Evolutionary conservation across 2,113 vertebrate genomes (phyloP).

Genomic region (Pseudonaja textilis): DNA sequence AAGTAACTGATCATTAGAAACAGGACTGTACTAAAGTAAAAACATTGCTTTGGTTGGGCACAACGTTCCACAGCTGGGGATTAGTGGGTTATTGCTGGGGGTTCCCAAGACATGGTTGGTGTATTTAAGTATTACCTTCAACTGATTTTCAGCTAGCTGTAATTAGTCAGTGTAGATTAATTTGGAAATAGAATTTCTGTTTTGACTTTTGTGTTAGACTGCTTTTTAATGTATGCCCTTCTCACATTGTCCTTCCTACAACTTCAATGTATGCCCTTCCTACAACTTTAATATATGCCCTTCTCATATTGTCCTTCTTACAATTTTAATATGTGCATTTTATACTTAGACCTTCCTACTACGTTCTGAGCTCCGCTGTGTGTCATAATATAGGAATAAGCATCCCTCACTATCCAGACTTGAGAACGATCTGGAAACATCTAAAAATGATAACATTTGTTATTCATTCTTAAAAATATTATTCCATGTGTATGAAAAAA

Average conservation of each 20-base stretch:
- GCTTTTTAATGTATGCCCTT: background rate
- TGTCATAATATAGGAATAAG: background rate
- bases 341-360: background rate
- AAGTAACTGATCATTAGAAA: constrained; percentile 66
- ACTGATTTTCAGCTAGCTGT: background rate
- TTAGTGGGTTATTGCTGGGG: background rate
- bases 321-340: background rate
- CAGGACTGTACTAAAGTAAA: background rate
- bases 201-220: background rate
- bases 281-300: background rate
- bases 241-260: background rate
- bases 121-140: background rate
- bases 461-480: background rate
- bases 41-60: background rate
- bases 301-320: background rate
- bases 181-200: background rate
- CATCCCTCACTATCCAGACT: background rate
- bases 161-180: background rate
- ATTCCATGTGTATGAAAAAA: background rate
- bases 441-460: background rate
- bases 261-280: background rate
- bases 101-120: background rate
- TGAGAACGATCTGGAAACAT: background rate
- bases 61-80: background rate
- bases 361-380: too few relatives aligned